Conservation (phyloP, 2,797 vertebrate species). For the Poecile montanus region DNA sequence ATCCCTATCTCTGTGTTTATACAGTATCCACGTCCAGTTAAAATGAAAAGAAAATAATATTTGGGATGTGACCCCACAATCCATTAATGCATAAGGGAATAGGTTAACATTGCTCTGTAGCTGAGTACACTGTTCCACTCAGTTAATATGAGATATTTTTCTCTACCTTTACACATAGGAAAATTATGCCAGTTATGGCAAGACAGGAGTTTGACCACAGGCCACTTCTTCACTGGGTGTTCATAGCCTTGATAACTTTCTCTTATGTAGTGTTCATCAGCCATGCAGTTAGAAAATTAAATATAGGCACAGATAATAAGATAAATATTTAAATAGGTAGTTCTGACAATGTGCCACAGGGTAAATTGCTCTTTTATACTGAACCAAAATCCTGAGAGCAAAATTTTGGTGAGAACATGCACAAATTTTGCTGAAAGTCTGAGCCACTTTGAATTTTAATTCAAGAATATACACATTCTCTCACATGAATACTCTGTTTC, state of each 20-base stretch:
- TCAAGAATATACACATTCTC: not conserved
- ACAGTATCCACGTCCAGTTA: not conserved
- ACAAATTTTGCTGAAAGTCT: not conserved
- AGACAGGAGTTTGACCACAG: not conserved
- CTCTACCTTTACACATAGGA: not conserved
- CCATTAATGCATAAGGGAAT: not conserved
- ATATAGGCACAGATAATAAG: not conserved
- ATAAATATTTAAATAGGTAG: not conserved
- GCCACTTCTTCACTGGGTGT: rapidly evolving
- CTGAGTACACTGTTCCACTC: not conserved
- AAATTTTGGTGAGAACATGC: not conserved
- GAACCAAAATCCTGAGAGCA: not conserved
- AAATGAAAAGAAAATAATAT: not conserved
- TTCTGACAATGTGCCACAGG: not conserved
- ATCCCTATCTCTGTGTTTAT: not conserved
- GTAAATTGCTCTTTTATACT: not conserved
- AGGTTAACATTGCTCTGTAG: not conserved
- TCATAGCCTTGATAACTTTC: not conserved
- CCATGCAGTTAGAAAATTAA: not conserved
- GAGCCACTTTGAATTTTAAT: not conserved
- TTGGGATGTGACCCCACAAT: not conserved
- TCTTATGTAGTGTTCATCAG: not conserved
- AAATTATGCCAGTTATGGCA: not conserved
- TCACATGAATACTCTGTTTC: not conserved
- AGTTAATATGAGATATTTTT: not conserved